Evolutionary conservation across 2,888 invertebrate species (phyloP).

Genomic region (Xylocampa areola): DNA sequence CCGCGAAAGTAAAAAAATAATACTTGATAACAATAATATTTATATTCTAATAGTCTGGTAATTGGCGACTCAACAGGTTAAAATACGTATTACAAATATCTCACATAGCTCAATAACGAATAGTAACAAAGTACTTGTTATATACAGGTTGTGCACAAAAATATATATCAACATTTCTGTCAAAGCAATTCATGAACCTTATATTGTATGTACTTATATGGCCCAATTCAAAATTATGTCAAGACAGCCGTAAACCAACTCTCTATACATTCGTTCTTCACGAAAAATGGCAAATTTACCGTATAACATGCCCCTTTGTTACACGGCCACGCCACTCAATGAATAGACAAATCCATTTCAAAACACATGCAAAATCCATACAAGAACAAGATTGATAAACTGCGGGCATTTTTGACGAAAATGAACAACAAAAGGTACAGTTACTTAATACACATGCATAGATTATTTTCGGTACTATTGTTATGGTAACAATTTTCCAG

Average conservation of each 20-base stretch:
- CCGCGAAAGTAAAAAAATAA: too few relatives aligned
- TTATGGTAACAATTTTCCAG: slow-evolving; percentile 68
- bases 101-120: too few relatives aligned
- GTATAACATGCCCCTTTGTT: slow-evolving; percentile 30
- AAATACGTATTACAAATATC: too few relatives aligned
- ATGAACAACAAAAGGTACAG: slow-evolving; percentile 63
- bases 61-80: too few relatives aligned
- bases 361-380: slow-evolving; percentile 45
- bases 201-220: background rate
- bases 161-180: too few relatives aligned
- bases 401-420: slow-evolving; percentile 65
- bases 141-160: too few relatives aligned
- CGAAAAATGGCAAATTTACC: slow-evolving; percentile 11
- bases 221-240: background rate
- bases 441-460: slow-evolving; percentile 69
- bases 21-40: too few relatives aligned
- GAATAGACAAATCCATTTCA: slow-evolving; percentile 32
- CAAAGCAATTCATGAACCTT: too few relatives aligned
- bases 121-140: too few relatives aligned
- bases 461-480: slow-evolving; percentile 69
- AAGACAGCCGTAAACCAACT: background rate
- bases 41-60: too few relatives aligned
- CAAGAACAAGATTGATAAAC: slow-evolving; percentile 40
- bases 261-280: slow-evolving; percentile 17
- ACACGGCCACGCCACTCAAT: slow-evolving; percentile 14